A percentile compares a stretch with the other conserved stretches of the same genome.
Evolutionary conservation across 2,113 vertebrate species (phyloP).

Genomic region (Muntiacus reevesi): DNA sequence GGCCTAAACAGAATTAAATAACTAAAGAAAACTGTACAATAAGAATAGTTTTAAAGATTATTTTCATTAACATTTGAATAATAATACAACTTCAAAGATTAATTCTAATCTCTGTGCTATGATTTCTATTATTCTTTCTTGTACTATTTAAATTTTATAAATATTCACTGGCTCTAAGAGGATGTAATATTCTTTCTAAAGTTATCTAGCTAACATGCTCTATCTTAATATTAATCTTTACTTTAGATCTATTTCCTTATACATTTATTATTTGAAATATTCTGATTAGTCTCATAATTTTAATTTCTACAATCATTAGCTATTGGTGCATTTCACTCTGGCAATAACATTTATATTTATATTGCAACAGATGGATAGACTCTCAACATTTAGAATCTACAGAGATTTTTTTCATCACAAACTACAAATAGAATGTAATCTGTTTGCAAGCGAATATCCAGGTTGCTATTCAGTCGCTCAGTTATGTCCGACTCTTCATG

Average conservation of each 20-base stretch:
- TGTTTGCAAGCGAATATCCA: background rate
- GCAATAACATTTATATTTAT: background rate
- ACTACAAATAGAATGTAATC: background rate
- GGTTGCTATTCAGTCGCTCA: background rate
- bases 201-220: background rate
- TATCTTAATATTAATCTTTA: background rate
- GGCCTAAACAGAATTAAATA: background rate
- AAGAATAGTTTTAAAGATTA: background rate
- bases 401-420: background rate
- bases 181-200: background rate
- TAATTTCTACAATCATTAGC: background rate
- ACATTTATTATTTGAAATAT: background rate
- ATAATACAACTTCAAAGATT: background rate
- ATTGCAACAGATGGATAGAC: background rate
- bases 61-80: background rate
- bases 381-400: background rate
- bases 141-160: background rate
- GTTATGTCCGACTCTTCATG: background rate
- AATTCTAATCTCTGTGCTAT: background rate
- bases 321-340: background rate
- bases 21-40: background rate
- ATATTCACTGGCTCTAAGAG: background rate
- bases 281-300: background rate
- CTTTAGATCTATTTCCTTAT: background rate
- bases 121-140: background rate